phyloP scores from a whole-genome alignment of 53 echinoderm and acorn worm genomes.

The Temnopleurus reevesii region DNA sequence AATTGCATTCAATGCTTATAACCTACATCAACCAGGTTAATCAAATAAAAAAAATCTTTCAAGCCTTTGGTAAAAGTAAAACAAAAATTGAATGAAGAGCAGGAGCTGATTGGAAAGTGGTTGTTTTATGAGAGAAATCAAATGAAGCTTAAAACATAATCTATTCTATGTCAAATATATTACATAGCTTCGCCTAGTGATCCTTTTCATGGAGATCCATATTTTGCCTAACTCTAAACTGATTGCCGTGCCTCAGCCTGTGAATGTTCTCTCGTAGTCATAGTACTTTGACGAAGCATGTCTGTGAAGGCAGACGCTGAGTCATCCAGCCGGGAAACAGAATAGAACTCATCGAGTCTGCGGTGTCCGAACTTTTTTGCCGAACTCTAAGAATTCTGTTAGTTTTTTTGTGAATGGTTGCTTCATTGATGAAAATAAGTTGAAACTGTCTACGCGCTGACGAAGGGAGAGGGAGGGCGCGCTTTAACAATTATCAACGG shows the following conservation, averaged over 20 bases:
- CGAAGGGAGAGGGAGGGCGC: constrained; percentile 26
- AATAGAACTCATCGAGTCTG: neutral
- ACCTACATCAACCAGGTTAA: too few relatives aligned
- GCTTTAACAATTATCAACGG: constrained; percentile 25
- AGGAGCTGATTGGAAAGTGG: too few relatives aligned
- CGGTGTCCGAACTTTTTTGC: neutral
- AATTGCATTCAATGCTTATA: too few relatives aligned
- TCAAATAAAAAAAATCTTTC: too few relatives aligned
- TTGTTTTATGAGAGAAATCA: too few relatives aligned
- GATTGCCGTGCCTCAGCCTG: neutral
- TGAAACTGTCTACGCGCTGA: neutral
- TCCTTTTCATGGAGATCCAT: neutral
- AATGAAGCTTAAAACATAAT: too few relatives aligned
- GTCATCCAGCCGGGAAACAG: neutral
- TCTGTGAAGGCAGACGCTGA: neutral
- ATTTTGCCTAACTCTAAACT: constrained; percentile 10
- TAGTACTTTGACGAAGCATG: neutral
- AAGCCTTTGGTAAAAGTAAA: too few relatives aligned
- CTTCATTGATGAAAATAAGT: constrained; percentile 27
- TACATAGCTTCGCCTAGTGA: neutral
- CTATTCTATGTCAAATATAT: too few relatives aligned
- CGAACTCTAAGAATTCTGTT: constrained; percentile 2
- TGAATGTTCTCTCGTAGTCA: neutral
- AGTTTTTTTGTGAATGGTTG: neutral
- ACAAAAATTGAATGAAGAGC: too few relatives aligned